Base-by-base conservation (phyloP, 1,140 invertebrate species). In the Diachasma alloeum region DNA sequence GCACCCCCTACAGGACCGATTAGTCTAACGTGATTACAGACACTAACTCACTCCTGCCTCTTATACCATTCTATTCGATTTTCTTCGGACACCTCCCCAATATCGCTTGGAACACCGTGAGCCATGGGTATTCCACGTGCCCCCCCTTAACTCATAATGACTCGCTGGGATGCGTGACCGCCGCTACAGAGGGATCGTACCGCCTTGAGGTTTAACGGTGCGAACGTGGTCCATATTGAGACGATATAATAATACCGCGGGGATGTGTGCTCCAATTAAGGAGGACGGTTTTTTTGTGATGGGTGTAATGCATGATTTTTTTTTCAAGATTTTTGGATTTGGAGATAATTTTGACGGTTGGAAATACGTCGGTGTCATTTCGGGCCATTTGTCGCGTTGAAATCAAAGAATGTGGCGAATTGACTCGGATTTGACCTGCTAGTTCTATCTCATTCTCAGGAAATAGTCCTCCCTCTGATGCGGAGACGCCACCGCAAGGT, bases 21-120 rank as follows among this genome's bases (percentile, higher is more conserved):
- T 85, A 85, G 83, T 79, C 83, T 83, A 86, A 87, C 83, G 79
- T 83, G 82, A 85, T 86, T 86, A 85, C 80, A 82, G 83, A 70
- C 83, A 82, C 79, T 83, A 83, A 85, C 80, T 85, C 84, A 85
- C 78, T 82, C 37, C 24, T 56, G 22, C 44, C 42, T 74, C 39
- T 44, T 66, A 74, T 39, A 67, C 44, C 36, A 67, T 68, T 68
- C 36, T 17, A 68, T 39, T 77, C 70, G 48, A 76, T 72, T 74
- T 53, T 39, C 66, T 79, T 71, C 71, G 70, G 31, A 68, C 66
- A 80, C 73, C 71, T 70, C 74, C 77, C 80, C 75, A 44, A 78
- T 84, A 83, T 76, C 78, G 67, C 31, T 15, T 37, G 24, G 31
- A 68, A 39, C 9, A 37, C 31, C 6, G 8, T 31, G 24, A 66